Evolutionary conservation across 2,797 vertebrate species (phyloP).

Genomic region (Poecilia velifera): DNA sequence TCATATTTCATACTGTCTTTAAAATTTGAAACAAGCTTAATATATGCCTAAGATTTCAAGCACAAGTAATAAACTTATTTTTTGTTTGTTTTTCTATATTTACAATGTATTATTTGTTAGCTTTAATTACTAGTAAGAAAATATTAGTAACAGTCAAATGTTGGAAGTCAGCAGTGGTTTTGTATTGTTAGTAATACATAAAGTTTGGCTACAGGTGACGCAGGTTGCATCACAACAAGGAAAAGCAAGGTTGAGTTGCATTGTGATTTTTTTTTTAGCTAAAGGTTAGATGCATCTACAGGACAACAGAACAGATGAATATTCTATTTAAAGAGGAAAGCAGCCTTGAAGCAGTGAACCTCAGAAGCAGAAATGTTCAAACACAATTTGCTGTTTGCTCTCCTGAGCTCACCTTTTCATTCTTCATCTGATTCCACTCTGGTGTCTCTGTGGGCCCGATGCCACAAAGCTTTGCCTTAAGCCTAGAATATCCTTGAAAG

Average conservation of each 20-base stretch:
- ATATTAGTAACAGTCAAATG: conserved; percentile 3
- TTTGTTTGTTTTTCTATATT: neutral
- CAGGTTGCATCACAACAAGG: conserved; percentile 51
- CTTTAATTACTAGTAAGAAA: neutral
- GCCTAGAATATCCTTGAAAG: conserved; percentile 66
- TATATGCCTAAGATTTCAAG: neutral
- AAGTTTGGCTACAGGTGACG: conserved; percentile 35
- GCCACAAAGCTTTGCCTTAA: conserved; percentile 45
- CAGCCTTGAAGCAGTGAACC: conserved; percentile 67
- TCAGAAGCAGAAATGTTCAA: conserved; percentile 66
- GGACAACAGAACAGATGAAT: conserved; percentile 65
- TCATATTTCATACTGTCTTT: neutral
- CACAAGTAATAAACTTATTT: neutral
- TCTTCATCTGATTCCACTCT: conserved; percentile 56
- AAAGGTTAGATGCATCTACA: conserved; percentile 59
- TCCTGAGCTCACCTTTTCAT: conserved; percentile 63
- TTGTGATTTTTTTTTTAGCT: conserved; percentile 31
- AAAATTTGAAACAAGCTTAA: neutral
- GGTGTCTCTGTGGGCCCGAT: conserved; percentile 43
- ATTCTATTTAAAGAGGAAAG: conserved; percentile 64
- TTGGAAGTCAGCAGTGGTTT: conserved; percentile 22
- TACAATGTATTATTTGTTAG: neutral
- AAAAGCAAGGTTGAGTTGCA: conserved; percentile 59
- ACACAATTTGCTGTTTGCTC: conserved; percentile 69
- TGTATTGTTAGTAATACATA: conserved; percentile 33